A percentile compares a stretch with the other conserved stretches of the same genome.
Conservation (phyloP, 1,140 invertebrate species). For the Calosoma granatense region DNA sequence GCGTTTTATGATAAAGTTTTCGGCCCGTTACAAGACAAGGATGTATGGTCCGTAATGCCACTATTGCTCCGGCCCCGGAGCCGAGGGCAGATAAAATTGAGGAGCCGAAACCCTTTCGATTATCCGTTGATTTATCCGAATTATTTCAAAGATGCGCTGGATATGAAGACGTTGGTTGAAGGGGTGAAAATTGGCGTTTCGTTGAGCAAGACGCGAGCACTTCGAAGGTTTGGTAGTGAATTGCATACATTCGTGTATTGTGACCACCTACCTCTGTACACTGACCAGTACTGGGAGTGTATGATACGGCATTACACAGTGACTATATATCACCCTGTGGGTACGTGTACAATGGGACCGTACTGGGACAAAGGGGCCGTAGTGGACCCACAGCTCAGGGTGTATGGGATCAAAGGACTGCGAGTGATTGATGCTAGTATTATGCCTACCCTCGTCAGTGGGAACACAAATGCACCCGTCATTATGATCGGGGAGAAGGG, state of each 20-base stretch:
- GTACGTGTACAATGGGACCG: conserved; percentile 89
- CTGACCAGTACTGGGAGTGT: conserved; percentile 72
- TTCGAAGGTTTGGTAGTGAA: conserved; percentile 56
- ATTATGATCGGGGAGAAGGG: conserved; percentile 83
- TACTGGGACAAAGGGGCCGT: conserved; percentile 74
- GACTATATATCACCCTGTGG: conserved; percentile 80
- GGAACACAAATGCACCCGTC: conserved; percentile 72
- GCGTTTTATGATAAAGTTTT: conserved; percentile 55
- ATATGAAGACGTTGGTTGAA: conserved; percentile 71
- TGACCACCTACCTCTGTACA: conserved; percentile 48
- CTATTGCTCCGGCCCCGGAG: conserved; percentile 74
- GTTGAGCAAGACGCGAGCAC: conserved; percentile 59
- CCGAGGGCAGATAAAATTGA: conserved; percentile 65
- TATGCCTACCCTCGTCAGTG: conserved; percentile 72
- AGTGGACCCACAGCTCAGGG: conserved; percentile 70
- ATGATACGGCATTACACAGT: conserved; percentile 70
- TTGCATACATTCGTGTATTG: conserved; percentile 66
- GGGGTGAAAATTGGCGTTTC: conserved; percentile 70
- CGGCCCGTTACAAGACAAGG: conserved; percentile 61
- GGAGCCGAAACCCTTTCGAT: conserved; percentile 75
- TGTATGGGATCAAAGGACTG: conserved; percentile 68
- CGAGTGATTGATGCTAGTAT: conserved; percentile 80
- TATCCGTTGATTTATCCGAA: conserved; percentile 90
- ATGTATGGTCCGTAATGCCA: conserved; percentile 77
- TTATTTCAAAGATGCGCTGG: conserved; percentile 71